Evolutionary conservation across 2,888 invertebrate genomes (phyloP).

Genomic region (Apeira syringaria): DNA sequence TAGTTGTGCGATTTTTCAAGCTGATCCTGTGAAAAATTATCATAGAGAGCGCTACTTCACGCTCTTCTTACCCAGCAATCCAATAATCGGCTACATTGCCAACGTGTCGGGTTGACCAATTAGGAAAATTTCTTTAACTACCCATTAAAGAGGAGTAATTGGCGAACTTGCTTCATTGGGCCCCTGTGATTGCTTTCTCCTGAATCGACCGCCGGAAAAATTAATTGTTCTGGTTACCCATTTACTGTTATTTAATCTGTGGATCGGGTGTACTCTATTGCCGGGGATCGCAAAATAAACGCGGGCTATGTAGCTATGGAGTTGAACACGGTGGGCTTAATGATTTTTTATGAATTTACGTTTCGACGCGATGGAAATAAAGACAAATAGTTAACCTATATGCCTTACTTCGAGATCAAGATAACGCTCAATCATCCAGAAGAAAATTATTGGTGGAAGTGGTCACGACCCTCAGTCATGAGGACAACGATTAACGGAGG

Average conservation of each 20-base stretch:
- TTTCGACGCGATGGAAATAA: conserved; percentile 12
- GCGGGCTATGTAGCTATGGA: conserved; percentile 38
- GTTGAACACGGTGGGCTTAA: conserved; percentile 40
- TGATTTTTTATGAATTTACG: conserved; percentile 32
- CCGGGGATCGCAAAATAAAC: conserved; percentile 33
- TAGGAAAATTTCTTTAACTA: conserved; percentile 65
- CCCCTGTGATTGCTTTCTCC: conserved; percentile 65
- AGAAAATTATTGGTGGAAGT: no score
- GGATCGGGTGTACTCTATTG: conserved; percentile 43
- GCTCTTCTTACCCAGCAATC: no score
- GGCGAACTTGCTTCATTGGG: conserved; percentile 72
- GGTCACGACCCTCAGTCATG: no score
- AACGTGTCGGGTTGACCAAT: conserved; percentile 49
- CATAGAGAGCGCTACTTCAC: no score
- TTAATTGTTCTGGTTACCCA: conserved; percentile 47
- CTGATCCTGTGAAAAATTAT: no score
- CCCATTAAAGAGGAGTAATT: conserved; percentile 71
- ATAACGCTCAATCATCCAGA: no score
- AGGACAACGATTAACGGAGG: no score
- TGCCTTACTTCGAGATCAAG: no score
- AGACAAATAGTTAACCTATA: conserved; percentile 3
- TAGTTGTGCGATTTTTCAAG: no score
- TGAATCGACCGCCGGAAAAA: conserved; percentile 57
- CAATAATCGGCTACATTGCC: conserved; percentile 38
- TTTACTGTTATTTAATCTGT: background rate